These are phyloP conservation scores for Phenganax subtilis DNA, from an alignment of 92 coral and sea anemone species.

Conservation along the genomic window DNA sequence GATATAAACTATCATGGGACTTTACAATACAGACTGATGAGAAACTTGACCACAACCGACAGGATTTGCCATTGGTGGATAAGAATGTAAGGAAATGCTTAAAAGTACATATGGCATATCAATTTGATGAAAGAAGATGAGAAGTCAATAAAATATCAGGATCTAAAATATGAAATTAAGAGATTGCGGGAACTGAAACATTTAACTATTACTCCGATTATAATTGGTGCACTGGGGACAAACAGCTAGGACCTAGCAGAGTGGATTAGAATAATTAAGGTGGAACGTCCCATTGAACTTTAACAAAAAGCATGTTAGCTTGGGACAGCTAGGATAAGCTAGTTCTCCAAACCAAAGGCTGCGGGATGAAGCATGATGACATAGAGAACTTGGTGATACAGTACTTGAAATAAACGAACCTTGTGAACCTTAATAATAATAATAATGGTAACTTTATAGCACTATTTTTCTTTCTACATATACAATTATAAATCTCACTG, in stretches of 20 bases:
- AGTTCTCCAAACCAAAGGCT: neutral
- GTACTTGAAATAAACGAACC: too few species aligned
- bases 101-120: neutral
- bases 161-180: neutral
- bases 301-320: neutral
- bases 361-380: neutral
- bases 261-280: neutral
- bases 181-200: too few species aligned
- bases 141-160: neutral
- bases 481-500: too few species aligned
- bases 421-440: too few species aligned
- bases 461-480: too few species aligned
- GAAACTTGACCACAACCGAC: conserved; percentile 10
- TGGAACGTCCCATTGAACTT: neutral
- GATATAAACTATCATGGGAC: neutral
- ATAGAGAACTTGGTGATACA: too few species aligned
- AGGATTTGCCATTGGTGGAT: neutral
- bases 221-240: too few species aligned
- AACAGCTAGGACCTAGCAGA: too few species aligned
- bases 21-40: neutral
- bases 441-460: too few species aligned
- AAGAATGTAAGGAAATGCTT: neutral
- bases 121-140: neutral
- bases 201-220: too few species aligned
- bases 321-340: neutral